Percentiles rank a stretch among this genome's conserved stretches.
These are phyloP conservation scores for Prunella himalayana DNA, from an alignment of 2,113 vertebrate species.

Conservation along the genomic window DNA sequence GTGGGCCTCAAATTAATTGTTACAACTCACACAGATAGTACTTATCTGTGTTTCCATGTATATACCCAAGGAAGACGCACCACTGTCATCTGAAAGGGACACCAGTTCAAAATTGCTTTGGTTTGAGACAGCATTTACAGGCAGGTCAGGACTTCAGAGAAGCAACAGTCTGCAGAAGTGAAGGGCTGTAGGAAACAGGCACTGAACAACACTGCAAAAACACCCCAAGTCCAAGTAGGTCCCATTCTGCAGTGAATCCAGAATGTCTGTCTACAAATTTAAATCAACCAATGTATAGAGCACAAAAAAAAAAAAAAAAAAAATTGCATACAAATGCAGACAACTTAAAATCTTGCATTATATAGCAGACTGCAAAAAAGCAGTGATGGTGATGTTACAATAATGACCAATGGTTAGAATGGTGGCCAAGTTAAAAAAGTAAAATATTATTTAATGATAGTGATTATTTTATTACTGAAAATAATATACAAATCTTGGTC, in stretches of 20 bases:
- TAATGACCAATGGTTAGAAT: not conserved
- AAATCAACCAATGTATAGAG: not conserved
- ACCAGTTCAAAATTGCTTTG: not conserved
- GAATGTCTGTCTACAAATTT: not conserved
- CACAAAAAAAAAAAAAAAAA: not conserved
- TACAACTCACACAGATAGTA: slow-evolving; percentile 26
- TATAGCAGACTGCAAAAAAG: not conserved
- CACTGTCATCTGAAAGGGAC: not conserved
- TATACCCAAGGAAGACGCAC: not conserved
- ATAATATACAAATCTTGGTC: not conserved
- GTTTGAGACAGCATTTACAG: not conserved
- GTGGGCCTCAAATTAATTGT: slow-evolving; percentile 20
- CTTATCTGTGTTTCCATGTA: slow-evolving; percentile 8
- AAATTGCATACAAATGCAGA: not conserved
- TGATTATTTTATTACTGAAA: not conserved
- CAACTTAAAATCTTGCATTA: not conserved
- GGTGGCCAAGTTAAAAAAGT: not conserved
- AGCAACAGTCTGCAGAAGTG: not conserved
- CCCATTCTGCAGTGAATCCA: not conserved
- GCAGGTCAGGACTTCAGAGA: not conserved
- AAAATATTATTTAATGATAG: not conserved
- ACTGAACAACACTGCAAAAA: not conserved
- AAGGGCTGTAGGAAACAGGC: not conserved
- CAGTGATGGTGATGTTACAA: not conserved
- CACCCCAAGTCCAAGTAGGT: not conserved